These are phyloP conservation scores for Synergus gifuensis DNA, from an alignment of 2,888 invertebrate genomes.

Conservation along the genomic window DNA sequence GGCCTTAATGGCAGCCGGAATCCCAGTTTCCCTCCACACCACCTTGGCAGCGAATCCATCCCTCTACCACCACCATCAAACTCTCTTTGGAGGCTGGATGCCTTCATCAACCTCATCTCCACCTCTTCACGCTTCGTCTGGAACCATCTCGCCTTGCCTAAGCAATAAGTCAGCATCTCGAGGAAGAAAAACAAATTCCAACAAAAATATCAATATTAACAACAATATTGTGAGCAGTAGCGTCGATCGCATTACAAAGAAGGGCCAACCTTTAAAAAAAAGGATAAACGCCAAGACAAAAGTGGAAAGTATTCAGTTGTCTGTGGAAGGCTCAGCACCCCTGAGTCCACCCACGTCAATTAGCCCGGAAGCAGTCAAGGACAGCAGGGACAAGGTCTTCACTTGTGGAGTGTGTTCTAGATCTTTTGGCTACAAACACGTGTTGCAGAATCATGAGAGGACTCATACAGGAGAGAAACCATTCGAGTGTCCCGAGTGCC, in stretches of 20 bases:
- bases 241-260: conserved; percentile 73
- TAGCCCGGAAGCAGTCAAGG: conserved; percentile 72
- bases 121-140: conserved; percentile 74
- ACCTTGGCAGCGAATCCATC: conserved; percentile 81
- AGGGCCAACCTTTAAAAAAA: conserved; percentile 77
- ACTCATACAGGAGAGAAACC: conserved; percentile 97
- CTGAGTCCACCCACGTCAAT: conserved; percentile 79
- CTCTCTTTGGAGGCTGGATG: conserved; percentile 80
- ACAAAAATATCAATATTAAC: conserved; percentile 70
- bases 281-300: conserved; percentile 78
- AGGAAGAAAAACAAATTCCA: conserved; percentile 66
- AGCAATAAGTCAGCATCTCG: conserved; percentile 76
- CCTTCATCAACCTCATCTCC: conserved; percentile 79
- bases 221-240: conserved; percentile 78
- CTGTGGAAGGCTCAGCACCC: conserved; percentile 75
- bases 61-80: conserved; percentile 83
- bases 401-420: conserved; percentile 93
- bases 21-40: conserved; percentile 80
- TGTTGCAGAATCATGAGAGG: conserved; percentile 95
- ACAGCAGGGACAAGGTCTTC: conserved; percentile 88
- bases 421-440: conserved; percentile 96
- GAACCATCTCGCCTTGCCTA: conserved; percentile 72
- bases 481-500: conserved; percentile 94
- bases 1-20: conserved; percentile 79
- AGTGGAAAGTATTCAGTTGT: conserved; percentile 61